Conservation (phyloP, 2,113 vertebrate species). For the Donacobius atricapilla region DNA sequence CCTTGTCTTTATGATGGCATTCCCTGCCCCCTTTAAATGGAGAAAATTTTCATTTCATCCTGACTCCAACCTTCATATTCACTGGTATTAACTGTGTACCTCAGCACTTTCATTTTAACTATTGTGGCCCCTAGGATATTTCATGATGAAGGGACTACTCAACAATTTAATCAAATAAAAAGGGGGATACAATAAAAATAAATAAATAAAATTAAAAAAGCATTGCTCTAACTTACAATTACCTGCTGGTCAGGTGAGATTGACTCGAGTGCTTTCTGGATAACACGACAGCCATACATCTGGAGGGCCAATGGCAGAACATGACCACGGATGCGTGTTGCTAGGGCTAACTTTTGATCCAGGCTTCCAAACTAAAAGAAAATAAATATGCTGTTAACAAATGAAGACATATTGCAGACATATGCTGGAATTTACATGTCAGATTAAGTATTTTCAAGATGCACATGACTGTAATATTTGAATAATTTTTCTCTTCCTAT, state of each 20-base stretch:
- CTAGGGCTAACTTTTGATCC: conserved; percentile 93
- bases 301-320: conserved; percentile 92
- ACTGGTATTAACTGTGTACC: not conserved
- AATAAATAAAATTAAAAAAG: conserved; percentile 18
- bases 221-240: conserved; percentile 90
- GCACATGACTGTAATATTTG: rapidly evolving
- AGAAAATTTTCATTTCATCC: not conserved
- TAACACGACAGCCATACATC: conserved; percentile 97
- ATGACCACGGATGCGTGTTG: conserved; percentile 92
- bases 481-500: not conserved
- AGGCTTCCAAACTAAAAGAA: conserved; percentile 88
- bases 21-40: rapidly evolving
- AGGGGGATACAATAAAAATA: not conserved
- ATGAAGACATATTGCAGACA: not conserved
- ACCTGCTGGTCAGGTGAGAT: conserved; percentile 98
- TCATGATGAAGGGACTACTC: not conserved
- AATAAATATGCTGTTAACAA: conserved; percentile 4
- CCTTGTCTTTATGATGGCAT: not conserved
- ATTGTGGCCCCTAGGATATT: not conserved
- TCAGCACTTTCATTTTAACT: not conserved
- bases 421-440: not conserved
- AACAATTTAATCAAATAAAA: not conserved
- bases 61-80: not conserved
- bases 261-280: conserved; percentile 96
- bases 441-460: not conserved